Base-by-base conservation (phyloP, 2,797 vertebrate genomes). In the Scomberomorus guttatus region DNA sequence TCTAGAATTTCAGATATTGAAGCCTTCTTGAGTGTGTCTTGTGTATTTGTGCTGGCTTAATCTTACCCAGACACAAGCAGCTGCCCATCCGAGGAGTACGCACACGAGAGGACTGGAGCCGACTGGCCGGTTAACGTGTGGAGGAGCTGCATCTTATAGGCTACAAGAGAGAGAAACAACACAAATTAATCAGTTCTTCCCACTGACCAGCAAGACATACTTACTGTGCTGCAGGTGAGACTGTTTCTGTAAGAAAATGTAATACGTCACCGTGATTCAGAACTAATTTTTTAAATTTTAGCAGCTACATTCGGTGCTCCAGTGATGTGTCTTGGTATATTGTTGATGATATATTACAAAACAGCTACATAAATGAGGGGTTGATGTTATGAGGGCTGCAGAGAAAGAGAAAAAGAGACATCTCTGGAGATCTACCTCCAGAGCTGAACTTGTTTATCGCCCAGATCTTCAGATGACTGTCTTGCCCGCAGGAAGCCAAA, bases 401-500 rank as follows among this genome's bases (percentile, higher is more conserved):
- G 37, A 24, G 58, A 58, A 9, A 59, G 37, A 82, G 13, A 69
- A 7, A 62, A 11, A 48, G 9, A 27, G 2, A 50, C 3, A 50
- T 50, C 17, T 46, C 18, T 46, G 44, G 15, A 46, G 13, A 32
- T 46, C 46, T 5, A 99, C 98, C 97, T 95, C 90, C 87, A 66
- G 77, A 51, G 82, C 68, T 80, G 44, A 84, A 80, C 83, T 87
- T 92, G 77, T 92, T 95, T 78, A 98, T 72, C 37, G 91, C 24
- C 98, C 98, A 99, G 75, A 99, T 94, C 93, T 97, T 98, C 86
- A 97, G 87, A 60, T 92, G 93, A 88, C 94, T 97, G 91, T 99
- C 98, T 90, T 99, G 98, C 79, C 98, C 98, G 89, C 97, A 98
- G 15, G 98, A 98, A 13, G 96, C 97, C 93, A 99, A 88, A 63